A percentile compares a stretch with the other conserved stretches of the same genome.
Conservation (phyloP, 1,140 invertebrate species). For the Ctenoplectra terminalis region DNA sequence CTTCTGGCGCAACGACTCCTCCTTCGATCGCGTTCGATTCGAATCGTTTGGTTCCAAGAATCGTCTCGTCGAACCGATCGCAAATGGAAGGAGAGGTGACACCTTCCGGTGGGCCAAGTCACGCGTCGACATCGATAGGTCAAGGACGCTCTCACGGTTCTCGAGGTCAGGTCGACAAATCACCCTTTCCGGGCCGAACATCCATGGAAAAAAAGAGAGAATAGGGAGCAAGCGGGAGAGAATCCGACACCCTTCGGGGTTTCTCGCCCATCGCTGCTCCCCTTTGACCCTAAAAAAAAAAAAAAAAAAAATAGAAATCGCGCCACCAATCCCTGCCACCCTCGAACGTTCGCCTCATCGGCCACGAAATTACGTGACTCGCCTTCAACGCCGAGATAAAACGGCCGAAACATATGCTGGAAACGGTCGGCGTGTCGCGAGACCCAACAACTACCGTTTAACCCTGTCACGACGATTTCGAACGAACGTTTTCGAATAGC, state of each 20-base stretch:
- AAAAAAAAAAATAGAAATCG: constrained; percentile 42
- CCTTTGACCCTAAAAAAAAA: constrained; percentile 54
- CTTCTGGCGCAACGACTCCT: too few species aligned
- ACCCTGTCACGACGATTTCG: constrained; percentile 24
- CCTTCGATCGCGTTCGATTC: too few species aligned
- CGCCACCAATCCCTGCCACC: constrained; percentile 40
- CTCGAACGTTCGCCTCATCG: constrained; percentile 35
- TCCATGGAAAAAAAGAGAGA: constrained; percentile 52
- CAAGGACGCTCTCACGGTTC: constrained; percentile 80
- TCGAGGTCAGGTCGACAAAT: constrained; percentile 82
- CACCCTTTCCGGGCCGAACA: constrained; percentile 78
- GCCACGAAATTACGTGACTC: constrained; percentile 59
- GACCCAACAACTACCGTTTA: constrained; percentile 1
- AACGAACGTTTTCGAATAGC: constrained; percentile 19
- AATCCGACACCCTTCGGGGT: constrained; percentile 44
- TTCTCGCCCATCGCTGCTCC: constrained; percentile 33
- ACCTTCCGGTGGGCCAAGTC: constrained; percentile 62
- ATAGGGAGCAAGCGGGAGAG: constrained; percentile 6
- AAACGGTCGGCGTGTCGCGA: background rate
- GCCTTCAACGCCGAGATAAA: constrained; percentile 29
- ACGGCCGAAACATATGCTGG: constrained; percentile 5
- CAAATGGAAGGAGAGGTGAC: constrained; percentile 25
- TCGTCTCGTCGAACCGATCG: background rate
- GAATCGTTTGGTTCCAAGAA: background rate
- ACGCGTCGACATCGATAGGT: constrained; percentile 80